Evolutionary conservation across 1,140 invertebrate species (phyloP), one percentile per base, ranked within the genome.

Genomic region (Paracyclopina nana): DNA sequence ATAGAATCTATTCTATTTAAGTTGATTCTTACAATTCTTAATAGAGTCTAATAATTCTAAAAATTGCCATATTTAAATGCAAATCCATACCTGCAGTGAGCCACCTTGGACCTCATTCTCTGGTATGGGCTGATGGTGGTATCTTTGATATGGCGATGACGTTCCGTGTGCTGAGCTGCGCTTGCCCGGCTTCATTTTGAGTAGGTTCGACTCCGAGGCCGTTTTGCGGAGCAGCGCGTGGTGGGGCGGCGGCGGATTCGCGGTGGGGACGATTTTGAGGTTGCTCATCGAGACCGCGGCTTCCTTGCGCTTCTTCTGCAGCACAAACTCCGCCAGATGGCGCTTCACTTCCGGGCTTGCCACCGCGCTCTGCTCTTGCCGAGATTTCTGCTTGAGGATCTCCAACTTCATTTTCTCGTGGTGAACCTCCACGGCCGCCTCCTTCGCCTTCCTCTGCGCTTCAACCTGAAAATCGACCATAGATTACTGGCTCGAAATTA

Each of bases 191-290:
- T 86, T 80, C 68, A 91, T 81, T 75, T 94, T 94, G 68, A 90
- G 74, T 68, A 91, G 76, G 74, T 95, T 94, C 57, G 88, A 87
- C 75, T 94, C 88, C 68, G 88, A 94, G 62, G 87, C 90, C 92
- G 75, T 65, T 22, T 48, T 48, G 16, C 45, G 3, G 6, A 48
- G 45, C 5, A 48, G 27, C 14, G 45, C 24, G 8, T 48, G 45
- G 20, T n/a, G 20, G 8, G 34, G 34, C 8, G 6, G 40, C 30
- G 30, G 9, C 5, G 25, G 20, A 14, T 18, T 14, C 16, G 45
- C 27, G 9, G 25, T 16, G 4, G 45, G 27, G 4, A 27, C 22
- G n/a, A 27, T 16, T 22, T 48, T 48, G 16, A 48, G 25, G 22
- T 48, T 48, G 25, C 22, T 52, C 43, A 53, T 59, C 45, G 59